phyloP scores from a whole-genome alignment of 2,888 invertebrate species.

The Papilio protenor region DNA sequence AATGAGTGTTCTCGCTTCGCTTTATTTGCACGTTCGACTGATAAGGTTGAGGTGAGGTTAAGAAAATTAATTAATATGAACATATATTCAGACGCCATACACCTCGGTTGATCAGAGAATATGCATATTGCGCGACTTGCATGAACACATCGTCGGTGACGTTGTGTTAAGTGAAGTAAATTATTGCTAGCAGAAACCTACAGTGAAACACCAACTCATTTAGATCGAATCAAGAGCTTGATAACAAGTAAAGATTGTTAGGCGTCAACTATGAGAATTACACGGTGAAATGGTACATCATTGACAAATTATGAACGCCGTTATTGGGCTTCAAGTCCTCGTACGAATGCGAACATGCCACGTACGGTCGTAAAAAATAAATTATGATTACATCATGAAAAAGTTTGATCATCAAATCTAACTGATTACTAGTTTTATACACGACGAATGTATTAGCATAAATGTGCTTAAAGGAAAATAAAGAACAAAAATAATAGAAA shows the following conservation, averaged over 20 bases:
- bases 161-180: neutral
- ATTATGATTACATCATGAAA: neutral
- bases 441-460: no score
- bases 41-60: conserved; percentile 10
- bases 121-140: neutral
- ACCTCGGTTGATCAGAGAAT: neutral
- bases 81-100: neutral
- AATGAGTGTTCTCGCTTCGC: neutral
- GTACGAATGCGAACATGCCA: neutral
- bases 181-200: neutral
- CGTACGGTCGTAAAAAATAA: neutral
- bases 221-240: neutral
- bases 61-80: conserved; percentile 1
- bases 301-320: neutral
- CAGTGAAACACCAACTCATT: neutral
- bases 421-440: no score
- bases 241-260: neutral
- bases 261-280: neutral
- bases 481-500: no score
- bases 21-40: neutral
- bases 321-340: neutral
- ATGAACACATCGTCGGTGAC: neutral
- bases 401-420: neutral
- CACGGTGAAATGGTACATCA: neutral
- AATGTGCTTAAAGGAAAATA: no score